Percentiles rank a stretch among this genome's conserved stretches.
These are phyloP conservation scores for Pseudorectes ferrugineus DNA, from an alignment of 2,113 vertebrate species.

Conservation along the genomic window DNA sequence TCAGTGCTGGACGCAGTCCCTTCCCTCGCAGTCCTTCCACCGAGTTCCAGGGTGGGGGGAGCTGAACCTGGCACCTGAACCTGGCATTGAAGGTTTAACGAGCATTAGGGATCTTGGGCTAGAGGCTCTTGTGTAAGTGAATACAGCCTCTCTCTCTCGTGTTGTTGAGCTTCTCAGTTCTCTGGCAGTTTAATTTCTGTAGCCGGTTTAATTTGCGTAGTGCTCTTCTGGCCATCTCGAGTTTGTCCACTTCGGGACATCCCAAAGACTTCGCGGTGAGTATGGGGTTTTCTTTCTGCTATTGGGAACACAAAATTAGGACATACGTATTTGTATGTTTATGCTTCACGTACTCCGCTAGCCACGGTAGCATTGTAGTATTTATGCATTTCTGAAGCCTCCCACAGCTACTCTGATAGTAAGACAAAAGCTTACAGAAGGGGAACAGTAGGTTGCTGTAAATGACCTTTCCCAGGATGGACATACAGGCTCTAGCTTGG, in stretches of 20 bases:
- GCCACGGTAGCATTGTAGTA: not conserved
- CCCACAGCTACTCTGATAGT: not conserved
- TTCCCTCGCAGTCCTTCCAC: not conserved
- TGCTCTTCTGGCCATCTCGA: rapidly evolving
- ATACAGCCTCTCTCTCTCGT: too few relatives aligned
- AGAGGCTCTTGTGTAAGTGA: not conserved
- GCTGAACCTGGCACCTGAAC: not conserved
- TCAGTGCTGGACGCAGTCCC: not conserved
- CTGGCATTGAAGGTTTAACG: not conserved
- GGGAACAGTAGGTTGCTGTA: not conserved
- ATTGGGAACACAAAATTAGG: not conserved
- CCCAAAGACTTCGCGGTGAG: rapidly evolving
- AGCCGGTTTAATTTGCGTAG: not conserved
- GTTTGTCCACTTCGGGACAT: not conserved
- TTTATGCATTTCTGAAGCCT: not conserved
- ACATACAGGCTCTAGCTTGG: not conserved
- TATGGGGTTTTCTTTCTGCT: rapidly evolving
- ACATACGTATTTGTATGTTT: rapidly evolving
- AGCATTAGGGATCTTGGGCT: not conserved
- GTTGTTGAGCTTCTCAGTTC: not conserved
- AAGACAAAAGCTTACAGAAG: not conserved
- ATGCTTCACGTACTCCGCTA: not conserved
- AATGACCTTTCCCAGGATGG: not conserved
- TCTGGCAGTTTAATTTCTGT: not conserved
- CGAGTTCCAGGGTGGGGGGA: not conserved